Evolutionary conservation across 2,113 vertebrate species (phyloP).

Genomic region (Lophotis ruficrista): DNA sequence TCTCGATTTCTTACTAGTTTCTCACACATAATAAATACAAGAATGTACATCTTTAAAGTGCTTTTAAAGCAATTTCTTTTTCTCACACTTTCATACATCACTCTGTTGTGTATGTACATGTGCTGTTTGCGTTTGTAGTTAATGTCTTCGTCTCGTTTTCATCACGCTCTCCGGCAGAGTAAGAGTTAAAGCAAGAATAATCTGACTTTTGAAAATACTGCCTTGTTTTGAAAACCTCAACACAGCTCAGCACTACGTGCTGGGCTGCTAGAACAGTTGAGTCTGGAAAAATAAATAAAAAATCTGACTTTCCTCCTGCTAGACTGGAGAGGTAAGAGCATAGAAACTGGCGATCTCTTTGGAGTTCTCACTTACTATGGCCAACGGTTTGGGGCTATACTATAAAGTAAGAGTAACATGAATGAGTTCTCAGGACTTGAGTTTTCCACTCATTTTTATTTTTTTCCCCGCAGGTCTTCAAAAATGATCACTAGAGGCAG

Average conservation of each 20-base stretch:
- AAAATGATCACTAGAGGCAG: background rate
- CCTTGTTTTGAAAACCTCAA: background rate
- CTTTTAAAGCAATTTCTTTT: background rate
- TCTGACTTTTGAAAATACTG: background rate
- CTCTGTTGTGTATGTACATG: background rate
- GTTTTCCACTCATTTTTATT: background rate
- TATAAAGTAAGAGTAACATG: rapidly evolving
- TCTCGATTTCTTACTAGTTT: background rate
- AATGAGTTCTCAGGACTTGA: background rate
- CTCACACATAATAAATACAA: background rate
- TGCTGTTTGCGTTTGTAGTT: background rate
- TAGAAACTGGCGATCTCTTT: background rate
- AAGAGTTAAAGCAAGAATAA: background rate
- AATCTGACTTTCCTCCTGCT: background rate
- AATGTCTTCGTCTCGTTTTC: background rate
- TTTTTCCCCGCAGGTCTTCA: background rate
- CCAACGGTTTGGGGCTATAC: rapidly evolving
- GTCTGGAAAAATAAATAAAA: background rate
- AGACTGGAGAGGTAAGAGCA: rapidly evolving
- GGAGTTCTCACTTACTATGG: rapidly evolving
- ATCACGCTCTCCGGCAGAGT: background rate
- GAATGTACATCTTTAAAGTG: conserved; percentile 62
- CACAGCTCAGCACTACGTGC: rapidly evolving
- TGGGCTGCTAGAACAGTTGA: background rate
- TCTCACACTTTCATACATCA: background rate